Conservation (phyloP, 2,113 vertebrate species). For the Pygathrix nemaeus region DNA sequence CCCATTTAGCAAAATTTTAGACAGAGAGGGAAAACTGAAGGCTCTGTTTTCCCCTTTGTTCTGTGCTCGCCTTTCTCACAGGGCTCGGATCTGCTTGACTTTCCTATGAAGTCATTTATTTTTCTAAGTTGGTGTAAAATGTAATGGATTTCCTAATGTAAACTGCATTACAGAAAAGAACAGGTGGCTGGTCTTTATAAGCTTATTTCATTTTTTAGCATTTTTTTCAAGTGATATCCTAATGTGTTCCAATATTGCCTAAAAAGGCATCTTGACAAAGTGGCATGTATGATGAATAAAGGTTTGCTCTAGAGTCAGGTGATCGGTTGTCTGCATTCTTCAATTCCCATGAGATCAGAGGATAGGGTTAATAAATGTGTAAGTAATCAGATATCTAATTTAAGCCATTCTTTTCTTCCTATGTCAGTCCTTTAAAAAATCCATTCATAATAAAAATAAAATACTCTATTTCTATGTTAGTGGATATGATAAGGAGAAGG, state of each 20-base stretch:
- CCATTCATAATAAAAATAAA: background rate
- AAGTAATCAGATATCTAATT: background rate
- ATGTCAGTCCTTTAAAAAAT: background rate
- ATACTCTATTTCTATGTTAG: background rate
- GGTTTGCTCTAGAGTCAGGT: background rate
- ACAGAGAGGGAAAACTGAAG: background rate
- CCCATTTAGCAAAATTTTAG: background rate
- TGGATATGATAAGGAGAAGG: background rate
- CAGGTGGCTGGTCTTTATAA: slow-evolving; percentile 52
- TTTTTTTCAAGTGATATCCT: background rate
- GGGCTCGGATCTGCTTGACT: background rate
- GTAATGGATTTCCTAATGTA: background rate
- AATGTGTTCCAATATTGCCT: background rate
- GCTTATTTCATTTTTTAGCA: slow-evolving; percentile 40
- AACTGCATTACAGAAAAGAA: slow-evolving; percentile 28
- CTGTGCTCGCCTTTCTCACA: background rate
- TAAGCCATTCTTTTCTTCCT: background rate
- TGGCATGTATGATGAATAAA: background rate
- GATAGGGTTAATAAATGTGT: background rate
- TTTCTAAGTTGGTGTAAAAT: slow-evolving; percentile 33
- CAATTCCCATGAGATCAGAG: background rate
- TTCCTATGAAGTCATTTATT: slow-evolving; percentile 48
- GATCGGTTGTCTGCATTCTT: background rate
- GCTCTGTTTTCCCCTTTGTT: background rate
- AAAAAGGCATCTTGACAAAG: background rate